Evolutionary conservation across 2,888 invertebrate species (phyloP).

Genomic region (Dinocampus coccinellae): DNA sequence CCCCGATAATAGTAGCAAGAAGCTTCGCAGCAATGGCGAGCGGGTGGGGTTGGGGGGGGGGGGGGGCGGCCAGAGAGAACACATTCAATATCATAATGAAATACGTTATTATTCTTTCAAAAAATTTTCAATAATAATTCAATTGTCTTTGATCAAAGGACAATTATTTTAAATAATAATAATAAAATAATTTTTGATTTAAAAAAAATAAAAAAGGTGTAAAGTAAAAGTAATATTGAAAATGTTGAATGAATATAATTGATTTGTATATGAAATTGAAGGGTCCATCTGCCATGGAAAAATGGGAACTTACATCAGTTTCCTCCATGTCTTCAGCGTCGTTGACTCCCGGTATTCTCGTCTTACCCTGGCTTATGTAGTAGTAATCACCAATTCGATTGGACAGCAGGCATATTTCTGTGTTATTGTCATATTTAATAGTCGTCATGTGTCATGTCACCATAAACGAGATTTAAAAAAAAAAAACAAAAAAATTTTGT

Average conservation of each 20-base stretch:
- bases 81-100: constrained; percentile 26
- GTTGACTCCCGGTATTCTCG: constrained; percentile 94
- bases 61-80: constrained; percentile 59
- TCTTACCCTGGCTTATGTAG: constrained; percentile 95
- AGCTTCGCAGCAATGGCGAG: constrained; percentile 65
- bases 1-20: constrained; percentile 64
- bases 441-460: background rate
- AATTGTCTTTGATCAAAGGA: background rate
- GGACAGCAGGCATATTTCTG: constrained; percentile 87
- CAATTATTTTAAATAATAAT: background rate
- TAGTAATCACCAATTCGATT: constrained; percentile 89
- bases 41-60: constrained; percentile 61
- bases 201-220: too few relatives aligned
- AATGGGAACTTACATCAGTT: constrained; percentile 83
- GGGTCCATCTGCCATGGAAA: background rate
- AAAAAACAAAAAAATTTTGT: background rate
- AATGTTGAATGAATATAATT: too few relatives aligned
- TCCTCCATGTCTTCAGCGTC: constrained; percentile 90
- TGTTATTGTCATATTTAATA: constrained; percentile 59
- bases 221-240: too few relatives aligned
- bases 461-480: background rate
- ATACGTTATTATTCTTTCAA: background rate
- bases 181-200: too few relatives aligned
- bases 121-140: background rate
- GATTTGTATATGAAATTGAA: background rate